These are phyloP conservation scores for Phaedon cochleariae DNA, from an alignment of 2,888 invertebrate species.

Conservation along the genomic window DNA sequence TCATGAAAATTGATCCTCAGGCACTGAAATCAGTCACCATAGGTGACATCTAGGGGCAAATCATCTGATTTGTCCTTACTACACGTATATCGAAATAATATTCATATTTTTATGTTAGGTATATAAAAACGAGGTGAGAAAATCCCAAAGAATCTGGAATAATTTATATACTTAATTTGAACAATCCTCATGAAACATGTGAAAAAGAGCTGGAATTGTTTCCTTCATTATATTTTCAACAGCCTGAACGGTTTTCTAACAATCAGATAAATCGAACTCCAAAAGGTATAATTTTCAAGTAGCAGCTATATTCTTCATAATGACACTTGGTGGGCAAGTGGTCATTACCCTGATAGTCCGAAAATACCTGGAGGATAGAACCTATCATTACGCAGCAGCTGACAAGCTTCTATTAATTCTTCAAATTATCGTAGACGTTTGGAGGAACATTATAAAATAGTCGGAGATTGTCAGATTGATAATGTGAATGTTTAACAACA, in stretches of 20 bases:
- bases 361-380: slow-evolving; percentile 49
- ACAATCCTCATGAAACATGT: no score
- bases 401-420: slow-evolving; percentile 53
- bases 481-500: neutral
- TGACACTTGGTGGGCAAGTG: slow-evolving; percentile 45
- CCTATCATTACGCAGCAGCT: slow-evolving; percentile 56
- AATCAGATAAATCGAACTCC: slow-evolving; percentile 41
- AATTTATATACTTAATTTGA: no score
- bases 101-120: no score
- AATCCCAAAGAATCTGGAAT: neutral
- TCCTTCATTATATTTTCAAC: neutral
- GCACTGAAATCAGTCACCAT: no score
- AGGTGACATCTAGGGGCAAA: no score
- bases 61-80: no score
- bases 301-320: slow-evolving; percentile 44
- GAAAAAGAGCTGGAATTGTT: no score
- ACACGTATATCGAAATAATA: no score
- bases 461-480: neutral
- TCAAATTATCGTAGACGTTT: slow-evolving; percentile 45
- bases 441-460: neutral
- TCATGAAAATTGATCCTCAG: no score
- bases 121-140: no score
- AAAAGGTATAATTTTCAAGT: slow-evolving; percentile 48
- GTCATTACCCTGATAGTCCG: slow-evolving; percentile 42
- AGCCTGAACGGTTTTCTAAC: slow-evolving; percentile 14